Conservation (phyloP, 1,140 invertebrate species). For the Zaprionus camerounensis region DNA sequence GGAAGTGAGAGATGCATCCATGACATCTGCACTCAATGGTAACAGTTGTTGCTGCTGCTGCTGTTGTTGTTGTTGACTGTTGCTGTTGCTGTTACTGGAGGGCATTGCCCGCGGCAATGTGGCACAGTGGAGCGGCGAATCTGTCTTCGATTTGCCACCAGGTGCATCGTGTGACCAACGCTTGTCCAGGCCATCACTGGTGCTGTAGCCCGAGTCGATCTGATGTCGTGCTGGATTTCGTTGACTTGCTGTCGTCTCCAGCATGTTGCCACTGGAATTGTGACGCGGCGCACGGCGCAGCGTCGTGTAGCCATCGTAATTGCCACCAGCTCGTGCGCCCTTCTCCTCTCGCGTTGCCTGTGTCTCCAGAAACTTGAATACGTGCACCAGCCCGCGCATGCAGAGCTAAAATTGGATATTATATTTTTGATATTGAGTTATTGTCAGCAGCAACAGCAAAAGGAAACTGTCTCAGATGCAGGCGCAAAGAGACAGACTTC, state of each 20-base stretch:
- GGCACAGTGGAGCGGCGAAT: slow-evolving; percentile 67
- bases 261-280: slow-evolving; percentile 84
- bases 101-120: slow-evolving; percentile 59
- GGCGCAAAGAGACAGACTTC: not conserved
- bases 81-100: slow-evolving; percentile 38
- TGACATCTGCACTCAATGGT: slow-evolving; percentile 63
- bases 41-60: slow-evolving; percentile 14
- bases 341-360: slow-evolving; percentile 90
- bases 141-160: slow-evolving; percentile 63
- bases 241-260: slow-evolving; percentile 84
- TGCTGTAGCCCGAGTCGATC: slow-evolving; percentile 95
- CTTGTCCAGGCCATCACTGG: slow-evolving; percentile 91
- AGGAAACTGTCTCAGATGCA: not conserved
- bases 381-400: slow-evolving; percentile 95
- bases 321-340: slow-evolving; percentile 78
- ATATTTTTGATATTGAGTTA: slow-evolving; percentile 9
- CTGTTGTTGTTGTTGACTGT: not conserved
- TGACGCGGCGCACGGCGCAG: slow-evolving; percentile 82
- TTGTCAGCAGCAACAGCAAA: not conserved
- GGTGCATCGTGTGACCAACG: slow-evolving; percentile 93
- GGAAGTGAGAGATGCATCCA: slow-evolving; percentile 79
- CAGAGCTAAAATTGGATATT: slow-evolving; percentile 89
- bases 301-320: slow-evolving; percentile 82
- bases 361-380: slow-evolving; percentile 96
- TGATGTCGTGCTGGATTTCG: slow-evolving; percentile 86